phyloP scores from a whole-genome alignment of 2,888 invertebrate genomes.

The Aelia acuminata region DNA sequence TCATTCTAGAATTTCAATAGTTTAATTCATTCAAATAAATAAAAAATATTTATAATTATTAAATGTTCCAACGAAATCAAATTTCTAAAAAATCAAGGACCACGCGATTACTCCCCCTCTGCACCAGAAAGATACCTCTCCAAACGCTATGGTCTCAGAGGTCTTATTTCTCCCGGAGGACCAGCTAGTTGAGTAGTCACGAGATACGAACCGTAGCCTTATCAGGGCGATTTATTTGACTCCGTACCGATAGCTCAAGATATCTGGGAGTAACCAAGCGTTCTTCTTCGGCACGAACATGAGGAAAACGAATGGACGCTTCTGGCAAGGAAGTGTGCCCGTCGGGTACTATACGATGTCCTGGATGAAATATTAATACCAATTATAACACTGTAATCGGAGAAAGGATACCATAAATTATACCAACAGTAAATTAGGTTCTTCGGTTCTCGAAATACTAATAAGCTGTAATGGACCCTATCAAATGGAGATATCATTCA shows the following conservation, averaged over 20 bases:
- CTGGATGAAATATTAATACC: background rate
- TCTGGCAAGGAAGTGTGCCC: background rate
- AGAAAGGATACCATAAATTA: background rate
- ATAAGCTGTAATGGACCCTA: no score
- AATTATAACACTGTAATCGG: background rate
- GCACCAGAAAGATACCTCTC: background rate
- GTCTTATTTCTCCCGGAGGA: background rate
- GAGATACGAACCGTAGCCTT: constrained; percentile 15
- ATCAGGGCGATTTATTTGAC: constrained; percentile 27
- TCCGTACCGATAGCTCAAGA: background rate
- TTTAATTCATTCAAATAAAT: no score
- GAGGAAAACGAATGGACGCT: constrained; percentile 24
- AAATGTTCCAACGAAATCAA: no score
- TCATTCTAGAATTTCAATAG: no score
- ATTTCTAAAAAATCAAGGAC: no score
- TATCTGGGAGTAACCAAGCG: background rate
- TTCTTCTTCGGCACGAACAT: background rate
- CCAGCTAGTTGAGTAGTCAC: constrained; percentile 27
- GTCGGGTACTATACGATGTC: background rate
- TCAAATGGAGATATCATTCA: no score
- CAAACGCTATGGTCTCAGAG: background rate
- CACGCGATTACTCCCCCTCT: no score
- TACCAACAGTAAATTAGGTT: background rate
- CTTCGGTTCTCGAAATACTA: background rate
- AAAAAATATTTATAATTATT: no score